Evolutionary conservation across 2,888 invertebrate genomes (phyloP), one percentile per base, ranked within the genome.

Genomic region (Rhagonycha lutea): DNA sequence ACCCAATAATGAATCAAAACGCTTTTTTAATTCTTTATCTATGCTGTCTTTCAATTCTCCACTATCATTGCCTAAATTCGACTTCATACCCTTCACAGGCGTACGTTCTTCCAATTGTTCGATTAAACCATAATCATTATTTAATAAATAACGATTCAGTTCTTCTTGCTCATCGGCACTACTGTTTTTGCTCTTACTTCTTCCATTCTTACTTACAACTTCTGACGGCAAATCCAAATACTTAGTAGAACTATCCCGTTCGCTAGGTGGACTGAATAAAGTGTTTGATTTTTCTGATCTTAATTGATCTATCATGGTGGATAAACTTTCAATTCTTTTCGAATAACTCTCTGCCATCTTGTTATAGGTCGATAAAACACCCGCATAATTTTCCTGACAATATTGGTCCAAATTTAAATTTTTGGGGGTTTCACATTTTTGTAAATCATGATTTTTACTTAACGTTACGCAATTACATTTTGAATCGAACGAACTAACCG

Each of bases 271-370:
- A 18, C 60, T 73, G n/a, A 70, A 68, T 76, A 90, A 83, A 14
- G 91, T 86, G 65, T 88, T 87, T 67, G 88, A 86, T 78, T 90
- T 90, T 81, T 92, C 92, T 71, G 88, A 86, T n/a, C 92, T 88
- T 7, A 92, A 89, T 82, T 89, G 89, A n/a, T 89, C 87, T 12
- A 92, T 91, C 81, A 91, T 88, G 10, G 89, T 88, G 0, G 90
- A 88, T 7, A 92, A 83, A 74, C 90, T 89, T 2, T 89, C 88
- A 67, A 92, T 92, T 75, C 91, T 88, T 78, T 91, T 89, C 0
- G 88, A 88, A 72, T 90, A 91, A 65, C 88, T 89, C 65, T 89
- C 89, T 0, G 91, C 90, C 12, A 91, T 86, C 78, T 90, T 86
- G 0, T 90, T 88, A 74, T 90, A 91, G 65, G 89, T 75, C 12